Conservation (phyloP, 2,113 vertebrate genomes). For the Sterrhoptilus dennistouni region DNA sequence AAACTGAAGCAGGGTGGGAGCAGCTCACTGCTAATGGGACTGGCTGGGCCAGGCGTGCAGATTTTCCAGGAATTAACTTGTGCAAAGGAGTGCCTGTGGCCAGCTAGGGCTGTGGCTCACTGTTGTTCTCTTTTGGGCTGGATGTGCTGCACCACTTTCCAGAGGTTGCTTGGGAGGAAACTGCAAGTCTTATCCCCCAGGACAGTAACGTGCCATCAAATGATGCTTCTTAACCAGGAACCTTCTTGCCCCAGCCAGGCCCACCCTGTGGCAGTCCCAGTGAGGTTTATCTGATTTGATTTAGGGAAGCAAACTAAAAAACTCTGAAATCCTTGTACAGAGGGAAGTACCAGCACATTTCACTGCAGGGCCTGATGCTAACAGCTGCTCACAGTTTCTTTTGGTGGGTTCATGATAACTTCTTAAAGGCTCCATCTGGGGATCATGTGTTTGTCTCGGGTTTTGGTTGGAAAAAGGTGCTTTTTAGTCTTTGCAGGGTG, state of each 20-base stretch:
- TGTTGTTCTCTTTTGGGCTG: not conserved
- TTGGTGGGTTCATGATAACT: not conserved
- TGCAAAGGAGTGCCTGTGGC: not conserved
- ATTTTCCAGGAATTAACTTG: not conserved
- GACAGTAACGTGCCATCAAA: not conserved
- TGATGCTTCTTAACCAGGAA: not conserved
- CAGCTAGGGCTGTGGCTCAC: not conserved
- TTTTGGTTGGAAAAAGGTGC: not conserved
- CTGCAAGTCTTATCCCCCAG: accelerated
- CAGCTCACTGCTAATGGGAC: not conserved
- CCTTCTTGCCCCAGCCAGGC: not conserved
- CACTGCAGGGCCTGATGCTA: not conserved
- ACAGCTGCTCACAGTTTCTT: not conserved
- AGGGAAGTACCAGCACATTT: not conserved
- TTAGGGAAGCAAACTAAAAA: not conserved
- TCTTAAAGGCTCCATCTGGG: not conserved
- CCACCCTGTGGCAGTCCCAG: not conserved
- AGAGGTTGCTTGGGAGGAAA: not conserved
- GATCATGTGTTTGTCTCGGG: accelerated
- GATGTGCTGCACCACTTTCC: not conserved
- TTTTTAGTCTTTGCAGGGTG: not conserved
- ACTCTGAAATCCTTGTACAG: not conserved
- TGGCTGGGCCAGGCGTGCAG: not conserved
- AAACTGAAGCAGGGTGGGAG: not conserved
- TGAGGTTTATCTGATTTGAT: not conserved